Conservation (phyloP, 1,140 invertebrate genomes). For the Spodoptera litura region DNA sequence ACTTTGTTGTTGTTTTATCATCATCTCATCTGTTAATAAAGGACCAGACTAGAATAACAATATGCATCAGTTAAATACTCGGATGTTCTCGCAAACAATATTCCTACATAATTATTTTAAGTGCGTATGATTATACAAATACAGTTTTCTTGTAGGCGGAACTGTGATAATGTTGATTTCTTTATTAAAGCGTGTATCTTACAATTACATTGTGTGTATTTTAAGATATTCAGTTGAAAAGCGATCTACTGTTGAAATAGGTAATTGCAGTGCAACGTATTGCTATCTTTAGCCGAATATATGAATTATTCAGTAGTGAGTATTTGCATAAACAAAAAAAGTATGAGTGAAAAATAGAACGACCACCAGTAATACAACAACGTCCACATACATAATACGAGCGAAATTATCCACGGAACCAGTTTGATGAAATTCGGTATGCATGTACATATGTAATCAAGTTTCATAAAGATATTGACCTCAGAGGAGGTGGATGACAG, state of each 20-base stretch:
- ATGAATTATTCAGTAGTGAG: constrained; percentile 22
- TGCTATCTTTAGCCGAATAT: constrained; percentile 32
- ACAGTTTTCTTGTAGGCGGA: constrained; percentile 1
- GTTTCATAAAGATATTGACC: constrained; percentile 82
- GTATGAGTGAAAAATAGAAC: constrained; percentile 48
- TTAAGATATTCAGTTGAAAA: background rate
- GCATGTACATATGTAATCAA: constrained; percentile 63
- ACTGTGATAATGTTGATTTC: constrained; percentile 17
- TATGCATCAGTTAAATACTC: constrained; percentile 29
- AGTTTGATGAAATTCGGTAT: constrained; percentile 75
- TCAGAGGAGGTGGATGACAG: constrained; percentile 71
- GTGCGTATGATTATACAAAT: constrained; percentile 35
- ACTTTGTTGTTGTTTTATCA: constrained; percentile 44
- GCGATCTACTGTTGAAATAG: background rate
- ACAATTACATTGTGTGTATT: constrained; percentile 2
- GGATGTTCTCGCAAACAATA: constrained; percentile 18
- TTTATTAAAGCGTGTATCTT: constrained; percentile 5
- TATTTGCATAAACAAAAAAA: constrained; percentile 29
- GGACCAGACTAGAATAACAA: constrained; percentile 11
- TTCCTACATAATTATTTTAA: constrained; percentile 32
- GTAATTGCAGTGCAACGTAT: constrained; percentile 1
- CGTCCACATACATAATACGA: constrained; percentile 24
- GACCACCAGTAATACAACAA: constrained; percentile 16
- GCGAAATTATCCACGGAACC: constrained; percentile 67
- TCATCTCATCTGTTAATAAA: constrained; percentile 25